Evolutionary conservation across 2,888 invertebrate genomes (phyloP), one percentile per base, ranked within the genome.

Genomic region (Tenodera sinensis): DNA sequence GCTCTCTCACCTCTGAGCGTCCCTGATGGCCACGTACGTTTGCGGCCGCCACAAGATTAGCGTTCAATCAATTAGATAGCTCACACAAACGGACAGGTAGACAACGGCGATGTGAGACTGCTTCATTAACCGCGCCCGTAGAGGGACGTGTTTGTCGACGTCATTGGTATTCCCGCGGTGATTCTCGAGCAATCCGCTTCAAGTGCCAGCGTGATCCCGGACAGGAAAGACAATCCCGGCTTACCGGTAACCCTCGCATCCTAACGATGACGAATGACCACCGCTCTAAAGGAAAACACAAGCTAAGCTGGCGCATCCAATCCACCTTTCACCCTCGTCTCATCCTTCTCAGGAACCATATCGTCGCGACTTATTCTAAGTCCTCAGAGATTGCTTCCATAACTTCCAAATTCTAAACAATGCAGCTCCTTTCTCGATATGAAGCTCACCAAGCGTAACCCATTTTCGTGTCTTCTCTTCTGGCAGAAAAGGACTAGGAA

Each of bases 231-330:
- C 88, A 88, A 88, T 88, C 88, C 88, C 27, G 84, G 88, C 88
- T 88, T 88, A 88, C 88, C 54, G 30, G 84, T 88, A 88, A 88
- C 88, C 88, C 28, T 71, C 54, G 25, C 54, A 34, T 20, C 34
- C 88, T 88, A 88, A 88, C 88, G 85, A 88, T 88, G 88, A 88
- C 84, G 88, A 88, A 88, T 88, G 88, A 88, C 88, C 87, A 84
- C 28, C 87, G 28, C 28, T 84, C 34, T 12, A 14, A 30, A 84
- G 84, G 84, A 30, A 84, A 84, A 84, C 84, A 84, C 84, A 83
- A 71, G 54, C 25, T 71, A 71, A 71, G 54, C 54, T 71, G 54
- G 54, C 54, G 54, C 54, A 71, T 71, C 20, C 54, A 14, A 71
- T 71, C 54, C 54, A 71, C 54, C 54, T 71, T 71, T 71, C 54